Conservation (phyloP, 2,797 vertebrate genomes). For the Hypotaenidia philippensis region DNA sequence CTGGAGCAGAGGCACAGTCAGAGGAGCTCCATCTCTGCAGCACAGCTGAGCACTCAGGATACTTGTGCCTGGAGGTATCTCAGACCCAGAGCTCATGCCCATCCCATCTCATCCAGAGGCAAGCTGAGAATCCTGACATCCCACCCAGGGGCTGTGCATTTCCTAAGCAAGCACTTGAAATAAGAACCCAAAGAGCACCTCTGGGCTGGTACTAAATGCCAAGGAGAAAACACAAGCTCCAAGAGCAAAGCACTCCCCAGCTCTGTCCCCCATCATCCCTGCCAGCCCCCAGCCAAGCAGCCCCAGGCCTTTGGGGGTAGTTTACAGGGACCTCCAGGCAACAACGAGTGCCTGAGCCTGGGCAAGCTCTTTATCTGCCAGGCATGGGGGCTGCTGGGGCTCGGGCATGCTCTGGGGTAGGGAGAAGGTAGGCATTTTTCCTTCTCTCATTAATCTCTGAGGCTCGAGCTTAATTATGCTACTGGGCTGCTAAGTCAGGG, state of each 20-base stretch:
- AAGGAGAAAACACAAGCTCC: background rate
- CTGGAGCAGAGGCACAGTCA: background rate
- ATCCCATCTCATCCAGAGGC: background rate
- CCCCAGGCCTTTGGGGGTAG: background rate
- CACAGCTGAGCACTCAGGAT: background rate
- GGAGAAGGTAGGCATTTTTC: background rate
- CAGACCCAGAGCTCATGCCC: accelerated
- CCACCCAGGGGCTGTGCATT: background rate
- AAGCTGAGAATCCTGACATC: accelerated
- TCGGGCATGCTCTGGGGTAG: background rate
- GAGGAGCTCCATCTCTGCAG: background rate
- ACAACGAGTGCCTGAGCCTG: accelerated
- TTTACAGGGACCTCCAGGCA: background rate
- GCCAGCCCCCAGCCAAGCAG: accelerated
- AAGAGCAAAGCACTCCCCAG: background rate
- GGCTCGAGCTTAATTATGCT: background rate
- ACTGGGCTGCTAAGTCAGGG: conserved; percentile 38
- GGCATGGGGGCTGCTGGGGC: accelerated
- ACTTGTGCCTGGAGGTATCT: background rate
- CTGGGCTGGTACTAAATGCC: background rate
- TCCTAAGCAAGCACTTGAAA: background rate
- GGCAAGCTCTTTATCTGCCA: accelerated
- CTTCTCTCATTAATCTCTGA: background rate
- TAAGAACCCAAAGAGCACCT: background rate
- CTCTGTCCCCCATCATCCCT: background rate